Evolutionary conservation across 2,888 invertebrate genomes (phyloP), one percentile per base, ranked within the genome.

Genomic region (Cheilosia scutellata): DNA sequence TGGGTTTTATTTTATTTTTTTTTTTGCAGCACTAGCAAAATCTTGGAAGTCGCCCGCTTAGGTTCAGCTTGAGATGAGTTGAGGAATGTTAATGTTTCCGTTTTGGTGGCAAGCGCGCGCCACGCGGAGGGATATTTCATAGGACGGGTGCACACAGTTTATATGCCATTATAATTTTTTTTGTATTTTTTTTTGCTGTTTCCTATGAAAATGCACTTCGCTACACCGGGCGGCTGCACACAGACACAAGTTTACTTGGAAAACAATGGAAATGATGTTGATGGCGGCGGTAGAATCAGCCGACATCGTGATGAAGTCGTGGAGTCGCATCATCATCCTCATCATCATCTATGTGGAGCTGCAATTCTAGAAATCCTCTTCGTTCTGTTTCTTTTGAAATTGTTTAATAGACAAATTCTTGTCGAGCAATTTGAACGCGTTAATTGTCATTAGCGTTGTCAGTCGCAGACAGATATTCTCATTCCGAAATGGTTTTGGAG

Each of bases 81-180:
- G 82, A 82, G 80, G 84, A 86, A 86, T 86, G 71, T 82, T 86
- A 86, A 80, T 80, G 86, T 77, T 86, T 86, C 86, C 86, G 80
- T 51, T 80, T 62, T 47, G 57, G 49, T n/a, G 42, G 70, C 29
- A 31, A 20, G 31, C 37, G 37, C 37, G 37, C 37, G 68, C 44
- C 20, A 20, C 57, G 60, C 49, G 57, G 49, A 42, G 47, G 55
- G 47, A 29, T 9, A 40, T 7, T 70, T 63, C 63, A 51, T 65
- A 75, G 75, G 75, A 75, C 82, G 68, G 57, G 37, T 55, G 68
- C 60, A 77, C 53, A 77, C 60, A 47, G 31, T 62, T 62, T 62
- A 55, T 42, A 47, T 55, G 60, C 47, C 60, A 51, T 42, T 29
- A 47, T 37, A 7, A 29, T 27, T 31, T 42, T 55, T 25, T 82